Percentiles rank a stretch among this genome's conserved stretches.
These are phyloP conservation scores for Myrmecobius fasciatus DNA, from an alignment of 2,113 vertebrate genomes.

Conservation along the genomic window DNA sequence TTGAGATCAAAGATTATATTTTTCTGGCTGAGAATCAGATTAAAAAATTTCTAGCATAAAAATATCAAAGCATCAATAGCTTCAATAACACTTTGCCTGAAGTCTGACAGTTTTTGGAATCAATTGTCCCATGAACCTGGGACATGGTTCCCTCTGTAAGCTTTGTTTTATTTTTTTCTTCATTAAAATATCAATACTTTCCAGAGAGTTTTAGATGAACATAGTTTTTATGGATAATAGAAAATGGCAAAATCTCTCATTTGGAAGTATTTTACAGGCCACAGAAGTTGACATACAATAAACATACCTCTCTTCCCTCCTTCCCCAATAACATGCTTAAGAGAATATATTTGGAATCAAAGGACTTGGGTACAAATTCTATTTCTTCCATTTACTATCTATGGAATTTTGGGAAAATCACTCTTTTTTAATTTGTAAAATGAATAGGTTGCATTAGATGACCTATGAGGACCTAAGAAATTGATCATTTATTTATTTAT, in stretches of 20 bases:
- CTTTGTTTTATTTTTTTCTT: background rate
- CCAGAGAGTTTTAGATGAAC: constrained; percentile 7
- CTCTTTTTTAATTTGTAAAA: background rate
- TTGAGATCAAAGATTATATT: constrained; percentile 53
- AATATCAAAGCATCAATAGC: constrained; percentile 43
- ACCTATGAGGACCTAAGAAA: background rate
- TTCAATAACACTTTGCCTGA: constrained; percentile 42
- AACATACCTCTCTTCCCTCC: background rate
- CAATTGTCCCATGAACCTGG: constrained; percentile 11
- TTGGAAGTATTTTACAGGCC: background rate
- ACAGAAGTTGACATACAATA: background rate
- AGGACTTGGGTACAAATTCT: background rate
- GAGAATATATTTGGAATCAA: background rate
- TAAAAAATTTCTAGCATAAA: constrained; percentile 33
- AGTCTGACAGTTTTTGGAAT: constrained; percentile 14
- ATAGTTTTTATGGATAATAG: constrained; percentile 13
- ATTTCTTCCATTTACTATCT: background rate
- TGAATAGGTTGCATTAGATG: background rate
- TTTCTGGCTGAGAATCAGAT: constrained; percentile 16
- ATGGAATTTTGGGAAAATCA: background rate
- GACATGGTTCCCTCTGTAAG: background rate
- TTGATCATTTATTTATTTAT: background rate
- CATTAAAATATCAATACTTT: constrained; percentile 25
- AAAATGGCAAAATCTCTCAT: background rate
- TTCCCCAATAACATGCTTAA: background rate